Base-by-base conservation (phyloP, 2,113 vertebrate genomes). In the Alethe diademata region DNA sequence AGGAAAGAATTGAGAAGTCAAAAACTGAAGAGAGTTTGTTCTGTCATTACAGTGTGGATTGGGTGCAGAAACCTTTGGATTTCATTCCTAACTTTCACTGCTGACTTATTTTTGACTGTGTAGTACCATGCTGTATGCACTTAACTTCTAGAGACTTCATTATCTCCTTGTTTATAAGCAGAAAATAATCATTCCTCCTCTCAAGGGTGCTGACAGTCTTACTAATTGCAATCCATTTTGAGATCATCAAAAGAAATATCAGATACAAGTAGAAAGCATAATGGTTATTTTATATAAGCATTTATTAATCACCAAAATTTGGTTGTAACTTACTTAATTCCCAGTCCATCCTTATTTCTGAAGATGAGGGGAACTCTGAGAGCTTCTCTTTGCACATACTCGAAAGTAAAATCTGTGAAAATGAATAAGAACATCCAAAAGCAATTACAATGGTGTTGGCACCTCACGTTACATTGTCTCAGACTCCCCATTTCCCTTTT, bases 331-430 rank as follows among this genome's bases (percentile, higher is more conserved):
- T 98, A 99, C 99, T 99, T 99, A 98, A 99, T 99, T 96, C 99
- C 99, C 45, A 99, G 98, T 96, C 99, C 99, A 94, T 99, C 98
- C 97, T 99, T 99, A 96, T 98, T 98, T 97, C 98, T 98, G 97
- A 99, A 99, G 95, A 99, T 96, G 67, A 99, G 98, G 31, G 99
- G 99, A 58, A 98, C 97, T 96, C 98, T 97, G 74, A 99, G 98
- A 64, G 98, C 99, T 97, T 99, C 99, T 97, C 97, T 99, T 95
- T 99, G 99, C 94, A 99, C 99, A 51, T 99, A 99, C 83, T 99
- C 99, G 97, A 99, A 99, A 64, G 99, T 99, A 96, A 99, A 99
- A 97, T 99, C 99, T 99, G 98, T 88, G 95, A 96, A 96, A 96
- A 78, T 90, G 95, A 89, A 96, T 28, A 93, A 71, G 84, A 93